Base-by-base conservation (phyloP, 2,113 vertebrate genomes). In the Paralichthys olivaceus region DNA sequence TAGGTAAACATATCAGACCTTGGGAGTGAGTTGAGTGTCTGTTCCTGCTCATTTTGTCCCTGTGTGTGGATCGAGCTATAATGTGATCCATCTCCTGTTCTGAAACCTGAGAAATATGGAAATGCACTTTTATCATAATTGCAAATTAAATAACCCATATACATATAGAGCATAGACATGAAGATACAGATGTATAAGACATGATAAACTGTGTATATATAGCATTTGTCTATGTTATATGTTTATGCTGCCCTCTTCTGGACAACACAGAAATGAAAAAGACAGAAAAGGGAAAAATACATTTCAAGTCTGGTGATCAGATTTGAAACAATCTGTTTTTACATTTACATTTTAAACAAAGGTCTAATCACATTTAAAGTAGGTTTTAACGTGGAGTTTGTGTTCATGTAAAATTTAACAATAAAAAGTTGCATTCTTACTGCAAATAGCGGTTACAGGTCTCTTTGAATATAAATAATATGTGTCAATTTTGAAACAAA, bases 11-110 rank as follows among this genome's bases (percentile, higher is more conserved):
- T 47, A 23, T 63, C 67, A 68, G 61, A 97, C 97, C 97, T 92
- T 93, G 85, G 53, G 88, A 37, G 0, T 95, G 95, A 69, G 93
- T 92, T 0, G 94, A 92, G 57, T 57, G 86, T 75, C 89, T 75
- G 1, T 94, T 95, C 89, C 92, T 96, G 80, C 69, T 90, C 7
- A 80, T 43, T 93, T 90, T 96, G 47, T 96, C 96, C 77, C 95
- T 94, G 43, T 96, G 96, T 34, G 96, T 97, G 56, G 96, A 96
- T 73, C 95, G 96, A 26, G 96, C 87, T 0, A 99, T 98, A 3
- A 95, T 93, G 67, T 96, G 95, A 87, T 99, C 97, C 98, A 99
- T 98, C 91, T 99, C 97, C 89, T 97, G 97, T 80, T 99, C 97
- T 0, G 98, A 99, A 79, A 99, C 94, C 98, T 99, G 66, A 40